A percentile compares a stretch with the other conserved stretches of the same genome.
Conservation (phyloP, 2,888 invertebrate species). For the Orthonevra nobilis region DNA sequence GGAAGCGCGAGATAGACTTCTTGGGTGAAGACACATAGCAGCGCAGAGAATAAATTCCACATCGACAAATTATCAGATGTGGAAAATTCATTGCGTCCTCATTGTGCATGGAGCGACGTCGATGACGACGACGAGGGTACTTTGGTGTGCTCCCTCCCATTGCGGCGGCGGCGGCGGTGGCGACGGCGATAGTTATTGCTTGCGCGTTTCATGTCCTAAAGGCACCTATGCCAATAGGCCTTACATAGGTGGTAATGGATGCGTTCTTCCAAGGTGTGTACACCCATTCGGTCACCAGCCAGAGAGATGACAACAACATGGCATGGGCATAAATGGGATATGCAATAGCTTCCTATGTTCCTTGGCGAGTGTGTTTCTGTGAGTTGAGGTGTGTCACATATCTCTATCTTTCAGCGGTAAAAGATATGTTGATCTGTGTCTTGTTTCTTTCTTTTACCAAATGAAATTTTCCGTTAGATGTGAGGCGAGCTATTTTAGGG, state of each 20-base stretch:
- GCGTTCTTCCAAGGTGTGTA: conserved; percentile 18
- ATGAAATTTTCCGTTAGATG: conserved; percentile 1
- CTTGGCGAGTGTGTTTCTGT: neutral
- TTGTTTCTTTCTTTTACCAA: neutral
- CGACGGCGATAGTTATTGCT: neutral
- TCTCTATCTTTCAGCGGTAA: neutral
- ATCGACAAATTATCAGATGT: conserved; percentile 60
- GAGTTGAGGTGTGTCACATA: neutral
- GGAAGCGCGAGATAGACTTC: conserved; percentile 40
- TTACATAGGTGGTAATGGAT: conserved; percentile 25
- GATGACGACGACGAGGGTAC: neutral
- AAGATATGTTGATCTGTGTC: neutral
- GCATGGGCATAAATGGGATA: conserved; percentile 37
- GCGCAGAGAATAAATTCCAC: conserved; percentile 49
- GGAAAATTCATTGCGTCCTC: conserved; percentile 34
- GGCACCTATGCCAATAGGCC: conserved; percentile 1
- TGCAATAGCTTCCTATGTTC: conserved; percentile 23
- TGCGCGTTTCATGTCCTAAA: conserved; percentile 19
- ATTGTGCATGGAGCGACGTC: neutral
- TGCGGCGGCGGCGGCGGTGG: conserved; percentile 56
- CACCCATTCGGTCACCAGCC: conserved; percentile 24
- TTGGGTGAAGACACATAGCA: conserved; percentile 29
- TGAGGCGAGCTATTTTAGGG: conserved; percentile 8
- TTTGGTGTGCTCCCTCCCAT: conserved; percentile 40
- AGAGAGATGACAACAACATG: conserved; percentile 29